Evolutionary conservation across 2,797 vertebrate species (phyloP), one percentile per base, ranked within the genome.

Genomic region (Chiroxiphia lanceolata): DNA sequence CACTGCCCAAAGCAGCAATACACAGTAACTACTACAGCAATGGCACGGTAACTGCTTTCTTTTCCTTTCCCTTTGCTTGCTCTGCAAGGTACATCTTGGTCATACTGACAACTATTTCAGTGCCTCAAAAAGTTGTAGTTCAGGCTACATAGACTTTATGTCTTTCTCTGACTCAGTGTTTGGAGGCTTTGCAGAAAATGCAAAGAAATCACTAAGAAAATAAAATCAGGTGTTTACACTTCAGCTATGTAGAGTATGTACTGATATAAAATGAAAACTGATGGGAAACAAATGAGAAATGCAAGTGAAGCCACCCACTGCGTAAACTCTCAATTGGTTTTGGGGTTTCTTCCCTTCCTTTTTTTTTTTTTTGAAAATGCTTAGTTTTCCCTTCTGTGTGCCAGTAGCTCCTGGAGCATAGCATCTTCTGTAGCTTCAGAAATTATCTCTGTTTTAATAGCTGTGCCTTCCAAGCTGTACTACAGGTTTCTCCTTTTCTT

Each of bases 271-370:
- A 63, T n/a, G 38, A 81, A 90, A 87, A 6, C 18, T 59, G 21
- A 56, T 57, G 33, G 47, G n/a, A 94, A 86, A 61, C 25, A 95
- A 92, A 75, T 54, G 22, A 93, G 70, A 95, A 92, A 67, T 34
- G 18, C 40, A 88, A 92, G 51, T 23, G 23, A 87, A 92, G 36
- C 10, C 25, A 86, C 13, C 4, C 38, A 75, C 45, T 48, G 29
- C 1, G 10, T 21, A 68, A 78, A 72, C 36, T 74, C 20, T 51
- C 11, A 42, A 7, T 5, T 31, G 21, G 11, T 50, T 76, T 54
- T 3, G 22, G 6, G 3, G 5, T 4, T 31, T 40, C 10, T 21
- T 13, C 9, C 5, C 3, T 6, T 11, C 2, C 2, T 9, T 15
- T 36, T 13, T 8, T 10, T 10, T 53, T 34, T 26, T 38, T 23